Evolutionary conservation across 2,888 invertebrate species (phyloP).

Genomic region (Tipula helvola): DNA sequence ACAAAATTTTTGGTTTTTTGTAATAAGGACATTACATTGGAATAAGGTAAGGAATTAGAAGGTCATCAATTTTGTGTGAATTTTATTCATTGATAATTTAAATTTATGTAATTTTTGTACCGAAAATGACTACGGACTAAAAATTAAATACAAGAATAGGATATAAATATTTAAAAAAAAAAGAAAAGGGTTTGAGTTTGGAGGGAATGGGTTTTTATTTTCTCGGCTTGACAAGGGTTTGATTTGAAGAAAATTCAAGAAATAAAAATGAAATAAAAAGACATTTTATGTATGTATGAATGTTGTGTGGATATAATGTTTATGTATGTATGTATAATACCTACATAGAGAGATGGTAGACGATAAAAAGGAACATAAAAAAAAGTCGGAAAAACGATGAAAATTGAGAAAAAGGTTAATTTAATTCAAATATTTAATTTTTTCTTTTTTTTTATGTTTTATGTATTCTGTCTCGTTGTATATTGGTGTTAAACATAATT

Average conservation of each 20-base stretch:
- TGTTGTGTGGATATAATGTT: neutral
- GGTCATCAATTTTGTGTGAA: neutral
- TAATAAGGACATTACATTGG: neutral
- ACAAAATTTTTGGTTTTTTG: neutral
- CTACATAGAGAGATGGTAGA: neutral
- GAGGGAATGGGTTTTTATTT: neutral
- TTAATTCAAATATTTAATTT: neutral
- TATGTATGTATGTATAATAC: neutral
- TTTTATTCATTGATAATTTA: neutral
- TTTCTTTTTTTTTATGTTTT: neutral
- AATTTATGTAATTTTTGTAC: neutral
- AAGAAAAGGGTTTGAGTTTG: neutral
- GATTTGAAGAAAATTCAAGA: neutral
- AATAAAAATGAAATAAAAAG: neutral
- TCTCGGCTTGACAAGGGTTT: neutral
- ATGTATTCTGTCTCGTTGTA: neutral
- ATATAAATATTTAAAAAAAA: neutral
- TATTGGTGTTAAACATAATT: constrained; percentile 4
- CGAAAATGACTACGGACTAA: neutral
- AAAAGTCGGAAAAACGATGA: neutral
- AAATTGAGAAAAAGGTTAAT: neutral
- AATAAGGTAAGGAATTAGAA: neutral
- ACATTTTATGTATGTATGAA: neutral
- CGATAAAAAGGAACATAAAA: neutral
- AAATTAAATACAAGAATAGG: neutral